These are phyloP conservation scores for Passer domesticus DNA, from an alignment of 2,113 vertebrate species.

Conservation along the genomic window DNA sequence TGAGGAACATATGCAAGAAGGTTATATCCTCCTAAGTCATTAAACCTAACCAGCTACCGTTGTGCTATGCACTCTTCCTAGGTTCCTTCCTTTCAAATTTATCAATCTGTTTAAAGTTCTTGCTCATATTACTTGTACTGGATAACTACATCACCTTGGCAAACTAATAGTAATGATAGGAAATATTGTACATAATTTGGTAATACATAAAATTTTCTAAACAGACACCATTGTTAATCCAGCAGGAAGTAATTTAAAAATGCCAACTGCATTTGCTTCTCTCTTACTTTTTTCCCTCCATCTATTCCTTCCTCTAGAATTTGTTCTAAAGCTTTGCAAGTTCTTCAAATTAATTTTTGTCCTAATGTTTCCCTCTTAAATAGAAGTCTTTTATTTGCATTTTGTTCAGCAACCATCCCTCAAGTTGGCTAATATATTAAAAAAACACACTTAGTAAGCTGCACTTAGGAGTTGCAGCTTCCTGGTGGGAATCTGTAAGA, in stretches of 20 bases:
- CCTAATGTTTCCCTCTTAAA: background rate
- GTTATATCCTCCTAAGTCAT: background rate
- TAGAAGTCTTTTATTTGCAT: background rate
- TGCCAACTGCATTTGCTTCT: background rate
- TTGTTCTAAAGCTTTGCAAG: background rate
- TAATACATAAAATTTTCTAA: background rate
- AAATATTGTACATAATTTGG: background rate
- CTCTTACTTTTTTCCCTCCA: background rate
- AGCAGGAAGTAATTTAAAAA: background rate
- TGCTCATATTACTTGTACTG: background rate
- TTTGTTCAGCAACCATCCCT: background rate
- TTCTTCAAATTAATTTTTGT: background rate
- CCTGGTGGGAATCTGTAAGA: background rate
- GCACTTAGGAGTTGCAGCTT: background rate
- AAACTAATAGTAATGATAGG: background rate
- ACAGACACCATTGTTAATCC: background rate
- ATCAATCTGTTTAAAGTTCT: background rate
- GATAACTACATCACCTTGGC: background rate
- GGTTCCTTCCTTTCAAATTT: background rate
- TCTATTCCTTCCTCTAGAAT: background rate
- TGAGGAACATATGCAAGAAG: fast-evolving
- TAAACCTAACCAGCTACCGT: background rate
- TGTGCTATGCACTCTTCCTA: background rate
- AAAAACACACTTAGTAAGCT: background rate
- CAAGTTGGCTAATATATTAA: background rate